phyloP scores from a whole-genome alignment of 2,888 invertebrate species.

The Ennomos erosarius region DNA sequence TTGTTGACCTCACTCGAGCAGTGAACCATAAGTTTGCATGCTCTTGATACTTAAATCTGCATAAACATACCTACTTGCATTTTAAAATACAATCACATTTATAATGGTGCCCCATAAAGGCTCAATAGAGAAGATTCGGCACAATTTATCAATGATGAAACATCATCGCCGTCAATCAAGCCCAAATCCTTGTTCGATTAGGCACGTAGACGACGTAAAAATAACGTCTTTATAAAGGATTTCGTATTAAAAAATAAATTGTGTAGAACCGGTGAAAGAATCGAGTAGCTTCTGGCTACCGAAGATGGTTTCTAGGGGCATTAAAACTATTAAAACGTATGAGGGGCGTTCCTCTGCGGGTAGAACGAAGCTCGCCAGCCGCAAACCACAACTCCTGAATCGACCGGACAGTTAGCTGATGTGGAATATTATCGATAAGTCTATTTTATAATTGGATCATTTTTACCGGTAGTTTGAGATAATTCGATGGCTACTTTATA shows the following conservation, averaged over 20 bases:
- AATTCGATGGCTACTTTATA: constrained; percentile 25
- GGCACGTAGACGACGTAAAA: constrained; percentile 33
- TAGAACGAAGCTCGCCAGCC: constrained; percentile 69
- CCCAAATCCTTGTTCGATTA: constrained; percentile 24
- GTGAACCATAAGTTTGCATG: constrained; percentile 2
- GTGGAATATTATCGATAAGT: constrained; percentile 57
- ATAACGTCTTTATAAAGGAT: constrained; percentile 38
- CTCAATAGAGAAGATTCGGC: constrained; percentile 16
- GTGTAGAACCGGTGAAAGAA: constrained; percentile 27
- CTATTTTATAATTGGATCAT: constrained; percentile 60
- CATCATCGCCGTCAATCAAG: constrained; percentile 17
- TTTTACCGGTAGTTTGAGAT: constrained; percentile 39
- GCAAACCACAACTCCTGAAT: constrained; percentile 81
- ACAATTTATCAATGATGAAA: constrained; percentile 24
- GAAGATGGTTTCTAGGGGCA: constrained; percentile 60
- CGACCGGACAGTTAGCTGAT: constrained; percentile 65
- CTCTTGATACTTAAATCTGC: too few relatives aligned
- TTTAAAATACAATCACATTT: too few relatives aligned
- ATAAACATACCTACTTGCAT: too few relatives aligned
- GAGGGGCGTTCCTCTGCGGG: constrained; percentile 67
- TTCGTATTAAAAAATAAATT: constrained; percentile 30
- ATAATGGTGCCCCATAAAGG: constrained; percentile 1
- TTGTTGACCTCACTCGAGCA: neutral
- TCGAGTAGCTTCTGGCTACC: constrained; percentile 41
- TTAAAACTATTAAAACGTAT: constrained; percentile 80